These are phyloP conservation scores for Agonopterix subpropinquella DNA, from an alignment of 2,888 invertebrate species.

Conservation along the genomic window DNA sequence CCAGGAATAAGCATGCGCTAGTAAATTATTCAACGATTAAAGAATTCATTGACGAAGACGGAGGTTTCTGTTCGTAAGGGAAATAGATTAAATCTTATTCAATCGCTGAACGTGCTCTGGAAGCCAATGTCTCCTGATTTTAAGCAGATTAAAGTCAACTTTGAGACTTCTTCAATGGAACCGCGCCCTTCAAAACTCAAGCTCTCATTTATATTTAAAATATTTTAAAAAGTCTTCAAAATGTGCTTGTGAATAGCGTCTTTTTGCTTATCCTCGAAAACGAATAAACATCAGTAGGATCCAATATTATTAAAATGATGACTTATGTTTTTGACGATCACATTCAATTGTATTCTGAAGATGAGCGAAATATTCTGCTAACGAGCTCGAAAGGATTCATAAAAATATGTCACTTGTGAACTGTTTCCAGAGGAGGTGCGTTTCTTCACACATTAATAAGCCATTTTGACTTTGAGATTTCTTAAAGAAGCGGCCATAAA, in stretches of 20 bases:
- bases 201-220: conserved; percentile 42
- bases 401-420: conserved; percentile 58
- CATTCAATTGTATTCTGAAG: conserved; percentile 71
- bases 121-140: conserved; percentile 58
- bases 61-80: conserved; percentile 46
- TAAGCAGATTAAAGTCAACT: conserved; percentile 62
- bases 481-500: conserved; percentile 61
- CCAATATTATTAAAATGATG: conserved; percentile 56
- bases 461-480: conserved; percentile 64
- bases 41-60: conserved; percentile 39
- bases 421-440: conserved; percentile 53
- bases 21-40: conserved; percentile 65
- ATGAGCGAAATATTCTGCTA: conserved; percentile 60
- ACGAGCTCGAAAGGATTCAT: conserved; percentile 56
- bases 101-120: conserved; percentile 61
- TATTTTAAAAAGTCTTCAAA: conserved; percentile 29
- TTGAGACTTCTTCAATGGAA: conserved; percentile 41
- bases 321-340: conserved; percentile 61
- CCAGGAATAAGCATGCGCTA: conserved; percentile 42
- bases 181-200: conserved; percentile 31
- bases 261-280: conserved; percentile 34
- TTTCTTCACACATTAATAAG: conserved; percentile 73
- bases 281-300: conserved; percentile 34
- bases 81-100: conserved; percentile 67
- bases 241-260: conserved; percentile 30